Conservation (phyloP, 2,113 vertebrate species). For the Psammodynastes pulverulentus region DNA sequence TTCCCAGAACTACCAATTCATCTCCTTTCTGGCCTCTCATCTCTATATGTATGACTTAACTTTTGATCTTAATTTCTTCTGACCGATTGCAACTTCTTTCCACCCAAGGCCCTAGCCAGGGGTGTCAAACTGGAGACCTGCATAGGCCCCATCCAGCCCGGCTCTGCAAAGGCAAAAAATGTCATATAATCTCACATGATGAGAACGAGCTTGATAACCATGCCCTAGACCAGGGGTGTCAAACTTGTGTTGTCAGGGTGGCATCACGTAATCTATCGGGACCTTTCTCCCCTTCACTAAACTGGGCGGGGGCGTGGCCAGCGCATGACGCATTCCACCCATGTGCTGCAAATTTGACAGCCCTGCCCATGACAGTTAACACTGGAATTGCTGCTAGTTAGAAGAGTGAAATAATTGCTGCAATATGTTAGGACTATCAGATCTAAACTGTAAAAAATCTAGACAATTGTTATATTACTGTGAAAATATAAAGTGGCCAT, state of each 20-base stretch:
- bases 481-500: background rate
- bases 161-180: no score
- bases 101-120: background rate
- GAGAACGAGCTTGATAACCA: no score
- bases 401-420: background rate
- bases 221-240: no score
- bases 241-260: no score
- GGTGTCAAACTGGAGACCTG: no score
- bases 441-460: background rate
- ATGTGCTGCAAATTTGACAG: background rate
- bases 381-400: background rate
- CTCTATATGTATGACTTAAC: background rate
- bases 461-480: background rate
- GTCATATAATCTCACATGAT: no score
- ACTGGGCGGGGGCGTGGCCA: no score
- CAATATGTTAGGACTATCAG: background rate
- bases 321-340: background rate
- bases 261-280: no score
- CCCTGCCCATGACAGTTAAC: background rate
- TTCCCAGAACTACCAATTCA: background rate
- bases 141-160: no score
- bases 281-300: no score
- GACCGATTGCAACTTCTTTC: background rate
- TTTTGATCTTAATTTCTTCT: background rate
- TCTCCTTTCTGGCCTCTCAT: background rate